Conservation (phyloP, 2,113 vertebrate genomes). For the Albula goreensis region DNA sequence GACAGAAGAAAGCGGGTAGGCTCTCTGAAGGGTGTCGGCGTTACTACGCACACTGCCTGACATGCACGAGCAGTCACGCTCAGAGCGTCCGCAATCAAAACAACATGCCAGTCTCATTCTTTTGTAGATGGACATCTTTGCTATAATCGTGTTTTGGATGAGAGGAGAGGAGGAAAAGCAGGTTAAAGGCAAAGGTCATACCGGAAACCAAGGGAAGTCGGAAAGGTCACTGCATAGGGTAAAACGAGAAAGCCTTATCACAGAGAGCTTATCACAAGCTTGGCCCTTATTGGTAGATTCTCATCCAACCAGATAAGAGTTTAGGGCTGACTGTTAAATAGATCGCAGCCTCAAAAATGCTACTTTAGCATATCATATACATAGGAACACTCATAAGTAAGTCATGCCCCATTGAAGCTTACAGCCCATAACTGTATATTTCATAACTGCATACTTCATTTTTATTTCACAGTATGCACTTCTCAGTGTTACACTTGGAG, state of each 20-base stretch:
- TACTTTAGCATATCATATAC: background rate
- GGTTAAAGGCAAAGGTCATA: conserved; percentile 95
- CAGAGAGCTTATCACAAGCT: conserved; percentile 80
- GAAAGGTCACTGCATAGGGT: conserved; percentile 42
- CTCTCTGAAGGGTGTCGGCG: conserved; percentile 98
- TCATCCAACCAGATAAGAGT: background rate
- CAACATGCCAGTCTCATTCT: conserved; percentile 99
- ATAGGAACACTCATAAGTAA: background rate
- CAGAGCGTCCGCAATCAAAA: conserved; percentile 99
- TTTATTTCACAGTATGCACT: background rate
- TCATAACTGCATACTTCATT: background rate
- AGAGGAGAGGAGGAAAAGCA: conserved; percentile 99
- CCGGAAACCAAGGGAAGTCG: conserved; percentile 56
- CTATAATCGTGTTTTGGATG: conserved; percentile 96
- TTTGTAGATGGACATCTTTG: conserved; percentile 99
- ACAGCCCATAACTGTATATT: background rate
- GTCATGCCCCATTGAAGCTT: background rate
- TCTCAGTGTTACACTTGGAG: background rate
- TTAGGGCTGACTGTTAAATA: background rate
- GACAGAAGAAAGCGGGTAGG: conserved; percentile 99
- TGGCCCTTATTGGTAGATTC: conserved; percentile 67
- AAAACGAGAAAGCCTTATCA: conserved; percentile 84
- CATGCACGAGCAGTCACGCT: conserved; percentile 99
- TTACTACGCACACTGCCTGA: conserved; percentile 99
- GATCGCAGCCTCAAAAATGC: background rate